Percentiles rank a stretch among this genome's conserved stretches.
phyloP scores from a whole-genome alignment of 2,113 vertebrate species.

The Maccullochella peelii region DNA sequence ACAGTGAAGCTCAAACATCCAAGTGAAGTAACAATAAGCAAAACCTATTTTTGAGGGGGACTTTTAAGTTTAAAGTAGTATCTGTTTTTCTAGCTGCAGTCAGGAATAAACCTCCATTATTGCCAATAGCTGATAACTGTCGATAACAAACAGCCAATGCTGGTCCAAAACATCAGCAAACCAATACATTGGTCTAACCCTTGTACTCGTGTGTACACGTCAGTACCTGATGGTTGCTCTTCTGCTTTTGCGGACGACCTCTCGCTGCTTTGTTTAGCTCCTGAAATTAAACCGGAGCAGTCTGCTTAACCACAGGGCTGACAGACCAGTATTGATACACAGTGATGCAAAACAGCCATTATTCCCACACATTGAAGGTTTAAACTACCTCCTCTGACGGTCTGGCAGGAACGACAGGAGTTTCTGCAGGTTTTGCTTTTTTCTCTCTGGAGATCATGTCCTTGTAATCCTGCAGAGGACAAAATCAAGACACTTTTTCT shows the following conservation, averaged over 20 bases:
- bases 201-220: neutral
- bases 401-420: constrained; percentile 43
- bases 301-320: neutral
- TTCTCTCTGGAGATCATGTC: constrained; percentile 42
- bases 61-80: neutral
- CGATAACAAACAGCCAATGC: no score
- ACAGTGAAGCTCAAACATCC: no score
- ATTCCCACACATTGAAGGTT: neutral
- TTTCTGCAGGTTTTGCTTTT: constrained; percentile 22
- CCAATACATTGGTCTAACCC: accelerated
- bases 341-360: neutral
- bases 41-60: no score
- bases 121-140: neutral
- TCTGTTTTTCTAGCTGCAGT: neutral
- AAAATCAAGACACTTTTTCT: neutral
- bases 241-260: constrained; percentile 19
- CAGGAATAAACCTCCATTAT: neutral
- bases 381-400: constrained; percentile 48
- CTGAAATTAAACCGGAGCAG: constrained; percentile 47
- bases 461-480: constrained; percentile 41
- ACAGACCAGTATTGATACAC: neutral
- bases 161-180: neutral
- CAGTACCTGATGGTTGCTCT: constrained; percentile 41
- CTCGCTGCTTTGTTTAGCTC: constrained; percentile 41
- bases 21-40: no score